Evolutionary conservation across 2,888 invertebrate genomes (phyloP).

Genomic region (Poecilus cupreus): DNA sequence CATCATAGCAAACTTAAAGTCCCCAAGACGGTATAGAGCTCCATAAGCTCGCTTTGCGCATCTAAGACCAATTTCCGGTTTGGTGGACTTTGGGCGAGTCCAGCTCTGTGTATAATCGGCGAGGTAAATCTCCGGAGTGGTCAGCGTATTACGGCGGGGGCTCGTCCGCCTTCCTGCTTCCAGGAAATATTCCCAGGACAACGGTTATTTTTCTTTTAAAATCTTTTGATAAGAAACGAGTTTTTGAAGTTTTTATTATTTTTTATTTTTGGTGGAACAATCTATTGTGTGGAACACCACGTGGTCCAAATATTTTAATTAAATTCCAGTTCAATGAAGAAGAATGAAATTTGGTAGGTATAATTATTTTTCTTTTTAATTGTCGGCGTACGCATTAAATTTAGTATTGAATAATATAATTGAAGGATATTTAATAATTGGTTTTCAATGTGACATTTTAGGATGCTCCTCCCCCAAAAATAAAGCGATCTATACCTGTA

Average conservation of each 20-base stretch:
- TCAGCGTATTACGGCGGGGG: slow-evolving; percentile 1
- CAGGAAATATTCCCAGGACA: neutral
- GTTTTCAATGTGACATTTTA: no score
- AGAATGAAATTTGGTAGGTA: neutral
- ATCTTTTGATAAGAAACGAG: slow-evolving; percentile 15
- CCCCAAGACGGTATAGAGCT: neutral
- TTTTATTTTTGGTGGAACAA: neutral
- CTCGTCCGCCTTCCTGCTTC: neutral
- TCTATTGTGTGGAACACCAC: neutral
- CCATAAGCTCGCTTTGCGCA: slow-evolving; percentile 7
- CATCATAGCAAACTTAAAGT: neutral
- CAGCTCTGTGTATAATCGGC: slow-evolving; percentile 16
- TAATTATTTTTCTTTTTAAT: no score
- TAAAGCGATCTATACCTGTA: no score
- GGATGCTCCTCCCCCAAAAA: no score
- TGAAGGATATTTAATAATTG: no score
- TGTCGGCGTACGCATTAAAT: no score
- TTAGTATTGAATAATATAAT: no score
- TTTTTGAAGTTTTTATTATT: neutral
- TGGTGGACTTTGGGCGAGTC: neutral
- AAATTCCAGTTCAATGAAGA: neutral
- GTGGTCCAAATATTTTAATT: slow-evolving; percentile 11
- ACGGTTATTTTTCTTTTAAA: neutral
- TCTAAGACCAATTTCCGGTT: slow-evolving; percentile 7
- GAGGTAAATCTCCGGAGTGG: slow-evolving; percentile 21